Evolutionary conservation across 2,797 vertebrate species (phyloP), one percentile per base, ranked within the genome.

Genomic region (Tokudaia muenninki): DNA sequence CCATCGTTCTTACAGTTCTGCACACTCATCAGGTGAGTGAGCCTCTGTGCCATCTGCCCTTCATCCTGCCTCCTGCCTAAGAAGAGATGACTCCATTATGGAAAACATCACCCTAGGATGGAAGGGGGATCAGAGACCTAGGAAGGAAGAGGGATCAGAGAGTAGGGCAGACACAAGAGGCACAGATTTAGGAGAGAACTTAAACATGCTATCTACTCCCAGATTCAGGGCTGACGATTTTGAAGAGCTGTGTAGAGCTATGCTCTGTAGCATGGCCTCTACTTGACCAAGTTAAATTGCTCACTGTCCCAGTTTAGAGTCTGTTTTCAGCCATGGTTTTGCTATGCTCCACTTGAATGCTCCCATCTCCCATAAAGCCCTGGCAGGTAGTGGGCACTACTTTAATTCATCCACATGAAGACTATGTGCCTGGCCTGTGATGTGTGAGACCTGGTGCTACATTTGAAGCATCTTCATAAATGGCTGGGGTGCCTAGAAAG

Each of bases 11-110:
- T 98, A 99, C 99, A 91, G 99, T 99, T 98, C 99, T 99, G 98
- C 99, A 99, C 98, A 99, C 99, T 97, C 99, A 99, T 98, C 99
- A 99, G 99, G 99, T 99, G 98, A 99, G 99, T 98, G 92, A 95
- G 96, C 92, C 75, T 91, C 86, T 87, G 74, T 81, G 89, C 86
- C 94, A 92, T 91, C 74, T 37, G 21, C 87, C 87, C 67, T 94
- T 79, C 87, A 72, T 94, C 29, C 87, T 93, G 41, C 88, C 50
- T 96, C 29, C 80, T 86, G 31, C 70, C 57, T 29, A n/a, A 92
- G 74, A 96, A 44, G 37, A 93, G 74, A 77, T 87, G 59, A 89
- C 26, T 65, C n/a, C 50, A 21, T 94, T 37, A 61, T 55, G 67
- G 37, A 94, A 94, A 92, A 72, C 61, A 22, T 80, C 47, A 91